These are phyloP conservation scores for Melieria crassipennis DNA, from an alignment of 2,888 invertebrate genomes.

Conservation along the genomic window DNA sequence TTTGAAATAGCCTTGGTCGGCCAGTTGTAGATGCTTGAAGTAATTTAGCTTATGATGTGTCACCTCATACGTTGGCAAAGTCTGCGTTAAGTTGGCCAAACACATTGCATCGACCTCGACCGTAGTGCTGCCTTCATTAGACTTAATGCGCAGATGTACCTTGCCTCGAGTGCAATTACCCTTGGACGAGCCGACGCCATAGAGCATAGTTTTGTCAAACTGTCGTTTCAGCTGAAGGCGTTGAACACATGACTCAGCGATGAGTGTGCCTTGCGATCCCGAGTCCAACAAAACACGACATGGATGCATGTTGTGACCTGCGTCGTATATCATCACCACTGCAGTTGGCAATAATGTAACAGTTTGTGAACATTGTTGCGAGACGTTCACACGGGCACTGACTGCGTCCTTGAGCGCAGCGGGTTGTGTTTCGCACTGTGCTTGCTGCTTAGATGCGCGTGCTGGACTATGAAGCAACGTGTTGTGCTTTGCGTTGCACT, in stretches of 20 bases:
- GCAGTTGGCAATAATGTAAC: slow-evolving; percentile 31
- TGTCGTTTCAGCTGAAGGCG: too few relatives aligned
- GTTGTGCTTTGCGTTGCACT: slow-evolving; percentile 32
- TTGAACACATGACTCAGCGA: slow-evolving; percentile 28
- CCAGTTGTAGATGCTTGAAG: slow-evolving; percentile 20
- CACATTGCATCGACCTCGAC: slow-evolving; percentile 22
- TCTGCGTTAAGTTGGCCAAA: slow-evolving; percentile 28
- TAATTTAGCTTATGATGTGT: slow-evolving; percentile 19
- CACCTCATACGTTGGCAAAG: slow-evolving; percentile 16
- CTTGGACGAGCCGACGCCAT: too few relatives aligned
- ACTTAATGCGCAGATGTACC: too few relatives aligned
- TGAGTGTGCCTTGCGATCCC: slow-evolving; percentile 32
- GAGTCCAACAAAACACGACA: slow-evolving; percentile 36
- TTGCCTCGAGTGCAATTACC: too few relatives aligned
- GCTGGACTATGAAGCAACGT: slow-evolving; percentile 27
- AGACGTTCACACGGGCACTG: slow-evolving; percentile 11
- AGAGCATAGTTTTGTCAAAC: too few relatives aligned
- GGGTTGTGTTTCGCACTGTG: slow-evolving; percentile 8
- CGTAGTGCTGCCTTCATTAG: slow-evolving; percentile 11
- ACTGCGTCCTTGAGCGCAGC: not conserved
- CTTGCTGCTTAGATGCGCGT: not conserved
- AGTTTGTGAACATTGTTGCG: slow-evolving; percentile 11
- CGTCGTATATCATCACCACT: slow-evolving; percentile 24
- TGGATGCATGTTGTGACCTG: slow-evolving; percentile 22
- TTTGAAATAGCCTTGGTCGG: slow-evolving; percentile 18